Base-by-base conservation (phyloP, 2,113 vertebrate species). In the Oxyura jamaicensis region DNA sequence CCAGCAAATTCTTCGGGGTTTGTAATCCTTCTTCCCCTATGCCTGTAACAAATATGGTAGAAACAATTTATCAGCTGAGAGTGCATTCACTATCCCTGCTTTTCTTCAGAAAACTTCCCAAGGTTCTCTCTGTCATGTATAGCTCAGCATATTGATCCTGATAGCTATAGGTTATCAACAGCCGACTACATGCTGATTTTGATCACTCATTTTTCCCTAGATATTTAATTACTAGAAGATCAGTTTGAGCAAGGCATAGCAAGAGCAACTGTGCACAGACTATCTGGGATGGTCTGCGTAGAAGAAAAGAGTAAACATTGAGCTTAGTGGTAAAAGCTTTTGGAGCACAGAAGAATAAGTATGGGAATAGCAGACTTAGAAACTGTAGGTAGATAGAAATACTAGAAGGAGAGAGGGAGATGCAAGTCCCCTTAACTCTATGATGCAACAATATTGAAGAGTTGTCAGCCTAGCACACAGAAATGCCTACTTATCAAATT, bases 381-480 rank as follows among this genome's bases (percentile, higher is more conserved):
- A 78, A 16, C 8, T 55, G 59, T 17, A 75, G 41, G 25, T 50
- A 63, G 10, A 48, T 55, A 53, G 55, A 52, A 74, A 23, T 41
- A 44, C 8, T 44, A 9, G 48, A 75, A 83, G 28, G 41, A 75
- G 19, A 15, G 55, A 79, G 63, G 39, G 59, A 94, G 42, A 59
- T 0, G 0, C 29, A 77, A 52, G 10, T 5, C 28, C 8, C 0
- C 0, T 78, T 82, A 66, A 35, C 1, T 5, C 12, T 59, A 2
- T 7, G 26, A 14, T 60, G 6, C 11, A 50, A 36, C 23, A 74
- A 17, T 36, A 44, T 14, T 22, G 19, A 25, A 31, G 73, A 39
- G 21, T 10, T 81, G 36, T 48, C 53, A 88, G 46, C 29, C 59
- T 15, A n/a, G 63, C 15, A 15, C 39, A 53, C 68, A 60, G 53